Evolutionary conservation across 2,113 vertebrate genomes (phyloP).

Genomic region (Pseudorhombus dupliciocellatus): DNA sequence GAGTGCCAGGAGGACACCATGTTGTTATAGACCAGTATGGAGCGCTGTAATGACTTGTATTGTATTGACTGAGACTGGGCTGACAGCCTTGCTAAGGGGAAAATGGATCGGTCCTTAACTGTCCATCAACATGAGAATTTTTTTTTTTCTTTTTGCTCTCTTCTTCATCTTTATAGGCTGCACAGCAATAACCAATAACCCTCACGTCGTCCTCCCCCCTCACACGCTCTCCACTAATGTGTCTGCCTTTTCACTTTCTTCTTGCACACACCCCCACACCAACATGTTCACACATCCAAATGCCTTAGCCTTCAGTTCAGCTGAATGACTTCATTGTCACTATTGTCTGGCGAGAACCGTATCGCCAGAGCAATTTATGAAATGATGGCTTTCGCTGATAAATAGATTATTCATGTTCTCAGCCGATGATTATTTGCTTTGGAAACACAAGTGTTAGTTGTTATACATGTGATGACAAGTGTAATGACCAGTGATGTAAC

Average conservation of each 20-base stretch:
- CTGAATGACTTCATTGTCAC: constrained; percentile 66
- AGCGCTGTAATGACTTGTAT: constrained; percentile 45
- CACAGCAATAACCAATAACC: constrained; percentile 21
- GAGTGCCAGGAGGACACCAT: constrained; percentile 40
- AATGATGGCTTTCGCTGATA: constrained; percentile 53
- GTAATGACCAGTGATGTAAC: constrained; percentile 1
- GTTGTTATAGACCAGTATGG: constrained; percentile 49
- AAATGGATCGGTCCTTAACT: constrained; percentile 63
- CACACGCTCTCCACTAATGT: constrained; percentile 13
- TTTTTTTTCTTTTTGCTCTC: background rate
- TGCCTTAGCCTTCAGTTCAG: constrained; percentile 45
- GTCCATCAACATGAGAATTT: constrained; percentile 63
- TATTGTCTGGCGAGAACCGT: constrained; percentile 58
- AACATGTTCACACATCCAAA: constrained; percentile 39
- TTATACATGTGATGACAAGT: constrained; percentile 1
- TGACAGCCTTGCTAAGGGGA: constrained; percentile 63
- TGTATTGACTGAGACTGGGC: constrained; percentile 58
- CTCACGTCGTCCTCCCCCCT: constrained; percentile 29
- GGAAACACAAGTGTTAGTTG: constrained; percentile 27
- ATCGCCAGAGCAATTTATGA: constrained; percentile 42
- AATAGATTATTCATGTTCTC: constrained; percentile 22
- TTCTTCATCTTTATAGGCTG: constrained; percentile 20
- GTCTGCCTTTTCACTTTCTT: constrained; percentile 27
- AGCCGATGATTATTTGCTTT: constrained; percentile 29
- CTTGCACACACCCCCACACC: constrained; percentile 44